A percentile compares a stretch with the other conserved stretches of the same genome.
phyloP scores from a whole-genome alignment of 2,888 invertebrate species.

The Mongoloraphidia duomilia region DNA sequence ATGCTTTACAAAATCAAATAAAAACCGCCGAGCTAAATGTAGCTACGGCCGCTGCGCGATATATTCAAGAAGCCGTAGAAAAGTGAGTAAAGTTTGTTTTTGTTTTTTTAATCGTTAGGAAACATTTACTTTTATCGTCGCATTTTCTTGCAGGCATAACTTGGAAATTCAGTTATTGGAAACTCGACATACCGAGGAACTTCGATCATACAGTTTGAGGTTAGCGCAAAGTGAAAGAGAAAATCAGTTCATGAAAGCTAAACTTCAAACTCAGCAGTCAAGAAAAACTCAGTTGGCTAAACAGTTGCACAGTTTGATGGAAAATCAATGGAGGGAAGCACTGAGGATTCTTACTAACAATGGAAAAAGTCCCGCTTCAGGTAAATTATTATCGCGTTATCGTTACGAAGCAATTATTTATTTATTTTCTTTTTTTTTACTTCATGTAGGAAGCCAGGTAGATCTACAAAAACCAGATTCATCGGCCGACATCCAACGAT shows the following conservation, averaged over 20 bases:
- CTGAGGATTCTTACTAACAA: slow-evolving; percentile 45
- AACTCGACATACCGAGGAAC: slow-evolving; percentile 66
- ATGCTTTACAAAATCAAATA: slow-evolving; percentile 41
- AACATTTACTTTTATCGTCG: not conserved
- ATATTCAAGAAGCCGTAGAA: slow-evolving; percentile 54
- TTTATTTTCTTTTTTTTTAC: not conserved
- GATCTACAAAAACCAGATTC: slow-evolving; percentile 2
- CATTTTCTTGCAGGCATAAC: slow-evolving; percentile 40
- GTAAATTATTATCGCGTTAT: slow-evolving; percentile 12
- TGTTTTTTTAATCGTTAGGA: not conserved
- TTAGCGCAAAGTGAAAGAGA: slow-evolving; percentile 53
- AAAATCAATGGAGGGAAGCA: slow-evolving; percentile 67
- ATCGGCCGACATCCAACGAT: not conserved
- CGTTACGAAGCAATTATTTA: not conserved
- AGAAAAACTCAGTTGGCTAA: slow-evolving; percentile 53
- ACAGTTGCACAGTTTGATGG: slow-evolving; percentile 64
- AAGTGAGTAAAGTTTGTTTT: slow-evolving; percentile 29
- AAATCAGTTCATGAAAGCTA: slow-evolving; percentile 47
- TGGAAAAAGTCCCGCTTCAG: slow-evolving; percentile 19
- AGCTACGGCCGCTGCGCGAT: slow-evolving; percentile 54
- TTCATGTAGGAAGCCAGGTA: not conserved
- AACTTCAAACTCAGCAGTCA: slow-evolving; percentile 32
- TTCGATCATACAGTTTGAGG: slow-evolving; percentile 54
- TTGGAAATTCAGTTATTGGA: slow-evolving; percentile 61
- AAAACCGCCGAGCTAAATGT: slow-evolving; percentile 48